These are phyloP conservation scores for Brotula barbata DNA, from an alignment of 2,797 vertebrate species.

Conservation along the genomic window DNA sequence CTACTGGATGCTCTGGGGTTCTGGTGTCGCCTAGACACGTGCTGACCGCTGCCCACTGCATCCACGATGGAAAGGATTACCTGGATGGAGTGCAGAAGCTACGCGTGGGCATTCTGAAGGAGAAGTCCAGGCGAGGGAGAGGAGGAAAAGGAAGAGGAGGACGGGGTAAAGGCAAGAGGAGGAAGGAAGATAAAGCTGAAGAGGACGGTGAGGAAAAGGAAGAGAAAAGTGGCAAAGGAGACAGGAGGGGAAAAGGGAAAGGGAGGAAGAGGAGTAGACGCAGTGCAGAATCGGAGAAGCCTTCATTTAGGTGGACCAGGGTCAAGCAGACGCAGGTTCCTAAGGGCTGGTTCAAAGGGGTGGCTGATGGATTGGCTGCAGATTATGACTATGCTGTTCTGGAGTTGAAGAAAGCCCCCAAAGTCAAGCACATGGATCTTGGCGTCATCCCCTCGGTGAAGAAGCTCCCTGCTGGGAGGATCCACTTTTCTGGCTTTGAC, in stretches of 20 bases:
- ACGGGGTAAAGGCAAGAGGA: slow-evolving; percentile 67
- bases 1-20: slow-evolving; percentile 93
- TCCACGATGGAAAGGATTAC: slow-evolving; percentile 92
- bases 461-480: slow-evolving; percentile 89
- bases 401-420: slow-evolving; percentile 90
- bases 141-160: slow-evolving; percentile 69
- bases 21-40: slow-evolving; percentile 91
- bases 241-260: slow-evolving; percentile 66
- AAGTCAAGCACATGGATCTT: slow-evolving; percentile 91
- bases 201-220: slow-evolving; percentile 46
- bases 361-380: slow-evolving; percentile 78
- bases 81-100: slow-evolving; percentile 87
- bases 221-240: slow-evolving; percentile 45
- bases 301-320: slow-evolving; percentile 92
- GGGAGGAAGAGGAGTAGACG: slow-evolving; percentile 71
- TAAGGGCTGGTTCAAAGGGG: slow-evolving; percentile 90
- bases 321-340: slow-evolving; percentile 93
- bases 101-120: slow-evolving; percentile 89
- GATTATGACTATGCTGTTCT: slow-evolving; percentile 96
- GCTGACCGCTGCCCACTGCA: slow-evolving; percentile 94
- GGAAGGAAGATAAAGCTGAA: slow-evolving; percentile 60
- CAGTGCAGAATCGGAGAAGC: slow-evolving; percentile 70
- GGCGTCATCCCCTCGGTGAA: slow-evolving; percentile 87
- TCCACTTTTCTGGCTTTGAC: slow-evolving; percentile 98
- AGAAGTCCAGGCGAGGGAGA: slow-evolving; percentile 80